Conservation (phyloP, 1,140 invertebrate species). For the Nasonia giraulti region DNA sequence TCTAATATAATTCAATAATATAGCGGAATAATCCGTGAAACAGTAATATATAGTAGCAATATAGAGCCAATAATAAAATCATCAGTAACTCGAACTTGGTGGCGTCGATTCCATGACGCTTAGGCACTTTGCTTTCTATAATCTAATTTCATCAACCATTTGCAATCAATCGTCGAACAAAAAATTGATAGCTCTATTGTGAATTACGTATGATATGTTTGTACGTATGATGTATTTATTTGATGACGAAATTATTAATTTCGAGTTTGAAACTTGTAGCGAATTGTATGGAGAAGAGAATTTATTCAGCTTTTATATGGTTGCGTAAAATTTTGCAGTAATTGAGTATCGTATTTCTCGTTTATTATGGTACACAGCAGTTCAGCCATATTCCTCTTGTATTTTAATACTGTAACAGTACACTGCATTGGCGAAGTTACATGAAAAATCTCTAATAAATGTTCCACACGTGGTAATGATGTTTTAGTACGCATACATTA, state of each 20-base stretch:
- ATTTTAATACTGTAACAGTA: conserved; percentile 44
- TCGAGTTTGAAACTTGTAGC: not conserved
- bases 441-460: not conserved
- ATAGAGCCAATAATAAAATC: not conserved
- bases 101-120: conserved; percentile 43
- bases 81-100: conserved; percentile 43
- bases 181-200: not conserved
- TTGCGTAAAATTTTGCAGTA: not conserved
- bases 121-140: conserved; percentile 45
- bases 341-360: not conserved
- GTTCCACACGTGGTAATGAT: too few species aligned
- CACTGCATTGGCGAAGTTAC: conserved; percentile 20
- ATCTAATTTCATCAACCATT: conserved; percentile 35
- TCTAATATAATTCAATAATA: too few species aligned
- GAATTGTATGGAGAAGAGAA: conserved; percentile 10
- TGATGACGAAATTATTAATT: not conserved
- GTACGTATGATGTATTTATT: not conserved
- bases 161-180: not conserved
- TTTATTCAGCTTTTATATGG: not conserved
- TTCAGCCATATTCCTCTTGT: not conserved
- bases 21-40: too few species aligned
- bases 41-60: too few species aligned
- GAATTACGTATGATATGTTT: not conserved
- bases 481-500: too few species aligned
- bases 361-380: not conserved